Evolutionary conservation across 1,140 invertebrate genomes (phyloP), one percentile per base, ranked within the genome.

Genomic region (Sitophilus oryzae): DNA sequence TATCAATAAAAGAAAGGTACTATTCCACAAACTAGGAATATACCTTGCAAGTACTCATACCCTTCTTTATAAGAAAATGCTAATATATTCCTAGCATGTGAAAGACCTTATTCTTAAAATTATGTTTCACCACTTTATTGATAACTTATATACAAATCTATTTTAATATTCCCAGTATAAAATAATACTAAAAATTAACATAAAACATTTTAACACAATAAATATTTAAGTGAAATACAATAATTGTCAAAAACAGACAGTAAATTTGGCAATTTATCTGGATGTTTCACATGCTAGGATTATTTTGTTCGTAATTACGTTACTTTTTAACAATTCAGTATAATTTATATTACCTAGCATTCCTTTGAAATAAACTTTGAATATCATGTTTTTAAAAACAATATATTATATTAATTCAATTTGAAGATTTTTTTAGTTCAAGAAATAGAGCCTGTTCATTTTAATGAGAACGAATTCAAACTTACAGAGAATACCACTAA

Each of bases 61-160:
- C 36, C 40, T 36, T 47, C 46, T 15, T 38, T 51, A 20, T 19
- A 49, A 22, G 9, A 34, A 9, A 42, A 35, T 52, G 41, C 1
- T 44, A 42, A 19, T 19, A 49, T 41, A 52, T 58, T 52, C 56
- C 56, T 58, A 58, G 56, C 56, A 58, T 58, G 56, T 58, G 56
- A 48, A 58, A 58, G n/a, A 34, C 19, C 21, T 15, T 11, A 30
- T 30, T 30, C 25, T 6, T 6, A 30, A 30, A 30, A 6, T 6
- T 30, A 30, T 30, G 11, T 11, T 6, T 11, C 25, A 30, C 25
- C 11, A 6, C 5, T 30, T 30, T 30, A 30, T 30, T 30, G 11
- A 5, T 6, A 11, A 30, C 11, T 30, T 30, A 6, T 6, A 30
- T 30, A 30, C 11, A 30, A 30, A 6, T 6, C 5, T 30, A 30